Evolutionary conservation across 2,113 vertebrate genomes (phyloP).

Genomic region (Oreotrochilus melanogaster): DNA sequence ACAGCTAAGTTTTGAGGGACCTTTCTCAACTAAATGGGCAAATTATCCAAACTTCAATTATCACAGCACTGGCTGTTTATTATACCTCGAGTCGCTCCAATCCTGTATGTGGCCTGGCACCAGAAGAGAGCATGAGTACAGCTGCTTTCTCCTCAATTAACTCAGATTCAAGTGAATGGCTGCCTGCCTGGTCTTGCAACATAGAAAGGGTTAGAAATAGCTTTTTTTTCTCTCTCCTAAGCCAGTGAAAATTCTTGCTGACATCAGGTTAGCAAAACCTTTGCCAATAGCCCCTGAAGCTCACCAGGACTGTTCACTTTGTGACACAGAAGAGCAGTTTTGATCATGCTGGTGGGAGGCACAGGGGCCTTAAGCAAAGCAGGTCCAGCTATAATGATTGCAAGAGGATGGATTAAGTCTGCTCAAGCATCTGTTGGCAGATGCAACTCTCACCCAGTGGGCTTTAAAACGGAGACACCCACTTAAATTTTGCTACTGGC

Average conservation of each 20-base stretch:
- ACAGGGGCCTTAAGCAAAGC: background rate
- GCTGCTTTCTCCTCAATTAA: background rate
- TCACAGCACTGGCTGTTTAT: background rate
- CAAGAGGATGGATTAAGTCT: background rate
- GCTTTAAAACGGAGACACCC: conserved; percentile 15
- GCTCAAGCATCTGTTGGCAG: background rate
- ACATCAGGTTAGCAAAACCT: background rate
- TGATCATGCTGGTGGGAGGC: accelerated
- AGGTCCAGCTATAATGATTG: accelerated
- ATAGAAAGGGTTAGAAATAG: background rate
- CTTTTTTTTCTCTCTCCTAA: background rate
- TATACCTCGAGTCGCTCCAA: background rate
- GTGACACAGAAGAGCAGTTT: accelerated
- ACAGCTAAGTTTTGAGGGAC: background rate
- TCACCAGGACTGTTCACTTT: background rate
- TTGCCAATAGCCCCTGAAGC: accelerated
- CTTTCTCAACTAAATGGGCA: background rate
- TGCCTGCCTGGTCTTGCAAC: background rate
- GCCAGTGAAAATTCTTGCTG: background rate
- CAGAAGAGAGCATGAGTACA: background rate
- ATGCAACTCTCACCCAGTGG: background rate
- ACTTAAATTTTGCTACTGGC: background rate
- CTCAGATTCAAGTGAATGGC: background rate
- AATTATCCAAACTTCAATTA: background rate
- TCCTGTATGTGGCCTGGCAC: background rate